Conservation (phyloP, 2,888 invertebrate species). For the Pristionchus fissidentatus region DNA sequence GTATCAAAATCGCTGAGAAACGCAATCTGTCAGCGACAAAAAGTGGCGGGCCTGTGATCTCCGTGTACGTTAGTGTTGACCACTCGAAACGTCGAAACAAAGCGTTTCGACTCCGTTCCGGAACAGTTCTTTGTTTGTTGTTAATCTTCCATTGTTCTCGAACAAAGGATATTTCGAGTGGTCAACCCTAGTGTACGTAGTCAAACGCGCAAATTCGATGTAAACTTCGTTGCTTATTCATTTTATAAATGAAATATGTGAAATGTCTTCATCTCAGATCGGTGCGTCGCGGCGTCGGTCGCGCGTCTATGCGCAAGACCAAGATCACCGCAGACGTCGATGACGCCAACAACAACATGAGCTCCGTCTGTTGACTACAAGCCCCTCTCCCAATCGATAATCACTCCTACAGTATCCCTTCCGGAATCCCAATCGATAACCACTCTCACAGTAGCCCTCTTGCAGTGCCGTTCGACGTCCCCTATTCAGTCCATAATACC, state of each 20-base stretch:
- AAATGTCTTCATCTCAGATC: neutral
- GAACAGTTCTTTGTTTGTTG: too few relatives aligned
- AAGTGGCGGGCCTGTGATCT: neutral
- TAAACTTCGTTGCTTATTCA: neutral
- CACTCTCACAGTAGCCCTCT: neutral
- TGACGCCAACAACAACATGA: conserved; percentile 43
- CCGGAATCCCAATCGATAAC: neutral
- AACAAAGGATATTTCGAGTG: too few relatives aligned
- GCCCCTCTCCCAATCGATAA: conserved; percentile 2
- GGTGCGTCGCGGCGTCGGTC: conserved; percentile 30
- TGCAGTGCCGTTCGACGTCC: too few relatives aligned
- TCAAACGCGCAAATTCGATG: neutral
- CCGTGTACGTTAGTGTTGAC: too few relatives aligned
- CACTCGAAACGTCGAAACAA: too few relatives aligned
- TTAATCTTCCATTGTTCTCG: too few relatives aligned
- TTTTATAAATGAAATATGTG: neutral
- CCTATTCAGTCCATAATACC: too few relatives aligned
- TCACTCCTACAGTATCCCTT: neutral
- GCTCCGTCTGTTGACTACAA: conserved; percentile 44
- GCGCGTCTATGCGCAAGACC: conserved; percentile 37
- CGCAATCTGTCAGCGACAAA: neutral
- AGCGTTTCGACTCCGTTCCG: too few relatives aligned
- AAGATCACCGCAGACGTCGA: neutral
- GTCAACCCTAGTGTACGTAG: too few relatives aligned
- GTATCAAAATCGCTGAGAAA: neutral